Conservation (phyloP, 2,888 invertebrate species). For the Cylindroiulus punctatus region DNA sequence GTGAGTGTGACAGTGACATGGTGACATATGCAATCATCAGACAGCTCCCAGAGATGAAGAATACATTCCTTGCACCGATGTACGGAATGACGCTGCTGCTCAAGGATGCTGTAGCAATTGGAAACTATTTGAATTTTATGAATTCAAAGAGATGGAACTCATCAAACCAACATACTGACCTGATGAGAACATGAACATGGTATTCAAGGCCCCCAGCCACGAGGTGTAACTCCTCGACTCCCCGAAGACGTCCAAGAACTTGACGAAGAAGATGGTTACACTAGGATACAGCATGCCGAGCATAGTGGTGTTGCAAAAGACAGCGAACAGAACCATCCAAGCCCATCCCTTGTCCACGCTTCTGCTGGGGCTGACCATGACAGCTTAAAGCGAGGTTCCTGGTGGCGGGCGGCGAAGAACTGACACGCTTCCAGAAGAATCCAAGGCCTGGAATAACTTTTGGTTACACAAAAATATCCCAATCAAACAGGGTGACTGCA, state of each 20-base stretch:
- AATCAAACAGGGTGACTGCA: too few species aligned
- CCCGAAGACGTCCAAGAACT: slow-evolving; percentile 23
- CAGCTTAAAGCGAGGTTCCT: background rate
- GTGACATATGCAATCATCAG: slow-evolving; percentile 17
- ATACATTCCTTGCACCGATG: slow-evolving; percentile 19
- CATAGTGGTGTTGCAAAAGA: background rate
- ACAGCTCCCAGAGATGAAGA: background rate
- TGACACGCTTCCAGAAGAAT: background rate
- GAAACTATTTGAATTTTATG: background rate
- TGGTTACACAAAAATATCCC: too few species aligned
- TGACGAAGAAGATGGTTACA: background rate
- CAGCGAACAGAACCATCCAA: slow-evolving; percentile 39
- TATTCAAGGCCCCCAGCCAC: slow-evolving; percentile 49
- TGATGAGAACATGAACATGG: slow-evolving; percentile 39
- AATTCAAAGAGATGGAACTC: background rate
- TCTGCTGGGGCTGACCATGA: background rate
- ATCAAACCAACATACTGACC: background rate
- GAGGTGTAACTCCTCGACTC: slow-evolving; percentile 40
- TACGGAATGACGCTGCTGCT: background rate
- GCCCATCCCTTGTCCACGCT: slow-evolving; percentile 49
- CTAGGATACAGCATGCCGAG: background rate
- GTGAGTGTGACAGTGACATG: background rate
- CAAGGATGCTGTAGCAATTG: background rate
- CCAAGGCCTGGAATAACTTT: background rate
- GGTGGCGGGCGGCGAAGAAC: background rate